A percentile compares a stretch with the other conserved stretches of the same genome.
Conservation (phyloP, 2,888 invertebrate species). For the Tenthredo distinguenda region DNA sequence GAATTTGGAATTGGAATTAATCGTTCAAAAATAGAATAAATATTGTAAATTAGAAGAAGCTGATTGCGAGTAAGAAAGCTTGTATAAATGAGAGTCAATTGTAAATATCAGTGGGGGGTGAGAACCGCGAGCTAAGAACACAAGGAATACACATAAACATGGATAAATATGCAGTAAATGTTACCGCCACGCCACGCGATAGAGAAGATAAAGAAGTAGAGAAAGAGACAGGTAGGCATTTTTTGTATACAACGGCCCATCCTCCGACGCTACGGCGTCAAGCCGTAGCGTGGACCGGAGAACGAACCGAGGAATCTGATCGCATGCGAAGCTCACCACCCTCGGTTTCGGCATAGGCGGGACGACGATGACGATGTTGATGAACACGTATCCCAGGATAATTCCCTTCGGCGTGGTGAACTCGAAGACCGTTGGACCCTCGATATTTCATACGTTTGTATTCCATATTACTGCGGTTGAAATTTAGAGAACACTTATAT, state of each 20-base stretch:
- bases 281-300: not conserved
- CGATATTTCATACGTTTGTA: not conserved
- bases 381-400: not conserved
- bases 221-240: not conserved
- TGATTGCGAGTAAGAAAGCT: not conserved
- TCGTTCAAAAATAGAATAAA: not conserved
- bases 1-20: not conserved
- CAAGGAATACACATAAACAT: not conserved
- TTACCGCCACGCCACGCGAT: conserved; percentile 9
- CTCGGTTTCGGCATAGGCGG: not conserved
- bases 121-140: not conserved
- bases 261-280: not conserved
- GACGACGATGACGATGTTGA: not conserved
- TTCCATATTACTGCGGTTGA: not conserved
- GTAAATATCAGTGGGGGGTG: not conserved
- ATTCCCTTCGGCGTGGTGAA: not conserved
- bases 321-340: conserved; percentile 6
- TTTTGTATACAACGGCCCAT: not conserved
- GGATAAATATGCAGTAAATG: not conserved
- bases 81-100: not conserved
- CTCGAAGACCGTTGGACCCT: not conserved
- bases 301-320: not conserved
- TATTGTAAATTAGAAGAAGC: not conserved
- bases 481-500: not conserved
- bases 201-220: not conserved